Evolutionary conservation across 2,113 vertebrate species (phyloP), one percentile per base, ranked within the genome.

Genomic region (Sylvietta virens): DNA sequence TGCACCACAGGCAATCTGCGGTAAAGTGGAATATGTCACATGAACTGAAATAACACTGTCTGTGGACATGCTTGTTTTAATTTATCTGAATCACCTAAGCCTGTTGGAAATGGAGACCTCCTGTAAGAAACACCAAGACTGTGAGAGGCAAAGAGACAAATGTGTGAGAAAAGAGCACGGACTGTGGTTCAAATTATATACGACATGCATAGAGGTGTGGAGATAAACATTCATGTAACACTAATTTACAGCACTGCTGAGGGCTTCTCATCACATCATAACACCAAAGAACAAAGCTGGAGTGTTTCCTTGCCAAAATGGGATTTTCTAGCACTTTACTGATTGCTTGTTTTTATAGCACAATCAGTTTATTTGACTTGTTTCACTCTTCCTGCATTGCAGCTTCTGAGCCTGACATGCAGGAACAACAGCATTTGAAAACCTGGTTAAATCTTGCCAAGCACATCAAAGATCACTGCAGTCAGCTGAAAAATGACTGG

Each of bases 1-100:
- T 88, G 80, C 83, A 67, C 72, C 72, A 56, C 95, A 86, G 83
- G 91, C 88, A 94, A 94, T 70, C 94, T 90, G 88, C 0, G 0
- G 81, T 66, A 33, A 86, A 93, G 85, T 53, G 31, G 82, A 92
- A 83, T 88, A 86, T 90, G 95, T 71, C 92, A 65, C 62, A 88
- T 58, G 89, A 88, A 84, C 76, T 88, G 86, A 93, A 97, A 88
- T 81, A 96, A 92, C 60, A 70, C 45, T 88, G 85, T 78, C 82
- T 92, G 58, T 57, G 58, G 60, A 93, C 69, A 66, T 1, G 2
- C 37, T 93, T 86, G 72, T 81, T 93, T 90, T 88, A 92, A 90
- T 94, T 93, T 79, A 84, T 92, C 80, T 92, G 76, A 83, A 73
- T 71, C 80, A 92, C 53, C 64, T 74, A 47, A 60, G 65, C 57